Percentiles rank a stretch among this genome's conserved stretches.
Conservation (phyloP, 2,113 vertebrate genomes). For the Ameiurus melas region DNA sequence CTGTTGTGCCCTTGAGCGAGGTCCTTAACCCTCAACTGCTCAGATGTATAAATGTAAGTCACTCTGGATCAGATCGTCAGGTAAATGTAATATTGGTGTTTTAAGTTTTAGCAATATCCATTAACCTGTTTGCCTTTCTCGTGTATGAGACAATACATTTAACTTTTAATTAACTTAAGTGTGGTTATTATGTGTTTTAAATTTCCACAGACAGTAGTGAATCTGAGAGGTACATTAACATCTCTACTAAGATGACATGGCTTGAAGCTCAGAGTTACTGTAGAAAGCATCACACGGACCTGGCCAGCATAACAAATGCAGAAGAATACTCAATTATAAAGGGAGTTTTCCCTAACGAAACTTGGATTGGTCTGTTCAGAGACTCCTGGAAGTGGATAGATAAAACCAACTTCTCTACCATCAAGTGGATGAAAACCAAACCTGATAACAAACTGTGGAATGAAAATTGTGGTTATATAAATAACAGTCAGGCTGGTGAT, state of each 20-base stretch:
- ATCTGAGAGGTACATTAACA: not conserved
- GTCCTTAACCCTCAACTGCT: too few species aligned
- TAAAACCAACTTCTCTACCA: not conserved
- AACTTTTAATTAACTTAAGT: too few species aligned
- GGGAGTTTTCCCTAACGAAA: rapidly evolving
- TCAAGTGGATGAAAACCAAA: not conserved
- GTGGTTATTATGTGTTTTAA: not conserved
- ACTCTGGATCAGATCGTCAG: too few species aligned
- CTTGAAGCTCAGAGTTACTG: not conserved
- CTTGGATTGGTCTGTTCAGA: slow-evolving; percentile 1
- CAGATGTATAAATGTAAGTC: too few species aligned
- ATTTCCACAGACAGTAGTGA: not conserved
- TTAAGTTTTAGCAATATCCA: too few species aligned
- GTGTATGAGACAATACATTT: not conserved
- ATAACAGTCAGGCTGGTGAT: not conserved
- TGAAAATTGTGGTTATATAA: not conserved
- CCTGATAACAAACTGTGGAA: not conserved
- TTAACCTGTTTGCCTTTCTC: not conserved
- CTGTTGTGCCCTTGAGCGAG: too few species aligned
- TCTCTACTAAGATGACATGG: not conserved
- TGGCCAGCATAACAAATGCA: not conserved
- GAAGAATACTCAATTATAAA: not conserved
- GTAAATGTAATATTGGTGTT: too few species aligned
- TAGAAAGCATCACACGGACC: not conserved
- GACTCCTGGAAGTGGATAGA: slow-evolving; percentile 2